Evolutionary conservation across 2,797 vertebrate species (phyloP), one percentile per base, ranked within the genome.

Genomic region (Brachymystax lenok): DNA sequence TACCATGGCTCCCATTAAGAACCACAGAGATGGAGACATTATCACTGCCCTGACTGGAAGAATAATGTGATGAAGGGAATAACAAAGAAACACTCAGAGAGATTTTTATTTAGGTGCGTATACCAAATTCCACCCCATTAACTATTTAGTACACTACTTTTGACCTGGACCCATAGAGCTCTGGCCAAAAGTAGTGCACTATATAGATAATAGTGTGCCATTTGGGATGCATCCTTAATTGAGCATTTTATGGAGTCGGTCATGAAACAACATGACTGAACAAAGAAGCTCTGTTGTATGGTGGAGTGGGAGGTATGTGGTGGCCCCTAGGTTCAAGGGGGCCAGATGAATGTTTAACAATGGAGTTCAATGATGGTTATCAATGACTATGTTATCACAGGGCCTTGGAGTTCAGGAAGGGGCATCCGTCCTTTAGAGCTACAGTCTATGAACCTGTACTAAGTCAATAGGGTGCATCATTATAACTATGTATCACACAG

Each of bases 371-470:
- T 24, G 1, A n/a, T 24, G n/a, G 21, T 21, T 24, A 21, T 19
- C 59, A 61, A 61, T 24, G 21, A 21, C 59, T 61, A 61, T 61
- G 21, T 21, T 56, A 56, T 19, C n/a, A 5, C 54, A 56, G 54
- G 54, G 13, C 19, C 54, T 61, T 61, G 40, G n/a, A 61, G 59
- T 61, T 21, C 59, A 24, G 59, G 7, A 2, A 61, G 59, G n/a
- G 8, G n/a, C 5, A 8, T 24, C n/a, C 59, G 5, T 24, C 59
- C 59, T 21, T 61, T 24, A 21, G n/a, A 61, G n/a, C n/a, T 24
- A 61, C n/a, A 61, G n/a, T 61, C n/a, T 61, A 17, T 61, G n/a
- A 61, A 61, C 59, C 59, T 61, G n/a, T 21, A 61, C 59, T 61
- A 61, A 24, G 59, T 12, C n/a, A 61, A 61, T 61, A 61, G 8